Conservation (phyloP, 2,797 vertebrate species). For the Sebastes steindachneri region DNA sequence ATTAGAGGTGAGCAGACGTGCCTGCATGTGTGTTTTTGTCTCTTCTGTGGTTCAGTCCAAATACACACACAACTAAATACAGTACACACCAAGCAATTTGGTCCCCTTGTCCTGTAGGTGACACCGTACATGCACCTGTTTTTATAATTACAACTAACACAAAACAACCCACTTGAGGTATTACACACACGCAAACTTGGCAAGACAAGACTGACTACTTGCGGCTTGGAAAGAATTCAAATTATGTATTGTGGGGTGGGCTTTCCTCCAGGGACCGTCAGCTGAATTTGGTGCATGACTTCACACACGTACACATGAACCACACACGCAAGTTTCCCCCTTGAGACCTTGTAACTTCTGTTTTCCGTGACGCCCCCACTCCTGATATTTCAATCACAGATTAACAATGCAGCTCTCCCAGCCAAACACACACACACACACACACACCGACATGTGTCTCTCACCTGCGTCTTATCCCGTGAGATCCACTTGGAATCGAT, state of each 20-base stretch:
- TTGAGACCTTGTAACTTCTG: background rate
- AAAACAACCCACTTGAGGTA: background rate
- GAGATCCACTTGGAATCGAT: constrained; percentile 91
- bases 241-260: background rate
- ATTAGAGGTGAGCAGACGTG: background rate
- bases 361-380: background rate
- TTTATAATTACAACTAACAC: constrained; percentile 7
- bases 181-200: background rate
- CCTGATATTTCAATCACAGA: constrained; percentile 18
- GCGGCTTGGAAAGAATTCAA: constrained; percentile 5
- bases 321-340: background rate
- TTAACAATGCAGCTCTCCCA: background rate
- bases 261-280: constrained; percentile 14
- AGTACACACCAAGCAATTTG: background rate
- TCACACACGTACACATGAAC: background rate
- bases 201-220: background rate
- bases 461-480: constrained; percentile 90
- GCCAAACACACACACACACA: background rate
- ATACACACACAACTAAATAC: background rate
- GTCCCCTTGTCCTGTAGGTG: background rate
- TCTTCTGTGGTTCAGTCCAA: background rate
- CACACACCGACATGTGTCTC: constrained; percentile 19
- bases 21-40: background rate
- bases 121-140: background rate
- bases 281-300: background rate